Conservation (phyloP, 2,113 vertebrate genomes). For the Oryzias javanicus region DNA sequence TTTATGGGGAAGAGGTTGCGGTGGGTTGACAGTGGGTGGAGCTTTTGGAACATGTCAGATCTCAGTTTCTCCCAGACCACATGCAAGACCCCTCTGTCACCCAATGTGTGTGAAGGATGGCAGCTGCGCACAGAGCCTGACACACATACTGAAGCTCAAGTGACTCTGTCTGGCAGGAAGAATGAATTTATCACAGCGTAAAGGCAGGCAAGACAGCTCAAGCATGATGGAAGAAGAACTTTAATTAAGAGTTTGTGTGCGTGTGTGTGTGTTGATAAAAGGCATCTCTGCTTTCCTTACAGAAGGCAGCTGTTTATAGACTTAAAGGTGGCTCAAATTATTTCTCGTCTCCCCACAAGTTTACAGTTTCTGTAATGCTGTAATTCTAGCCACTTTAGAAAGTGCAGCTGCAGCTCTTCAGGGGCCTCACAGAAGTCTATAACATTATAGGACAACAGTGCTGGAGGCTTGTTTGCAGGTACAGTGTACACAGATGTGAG, state of each 20-base stretch:
- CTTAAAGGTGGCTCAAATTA: conserved; percentile 50
- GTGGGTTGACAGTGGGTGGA: conserved; percentile 36
- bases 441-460: conserved; percentile 51
- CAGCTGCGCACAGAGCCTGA: conserved; percentile 56
- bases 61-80: conserved; percentile 44
- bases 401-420: conserved; percentile 61
- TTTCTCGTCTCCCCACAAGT: conserved; percentile 24
- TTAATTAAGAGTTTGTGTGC: conserved; percentile 60
- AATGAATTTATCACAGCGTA: conserved; percentile 54
- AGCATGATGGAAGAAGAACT: conserved; percentile 47
- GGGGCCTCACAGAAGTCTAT: conserved; percentile 51
- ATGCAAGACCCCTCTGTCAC: conserved; percentile 58
- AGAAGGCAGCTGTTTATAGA: conserved; percentile 51
- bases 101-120: conserved; percentile 51
- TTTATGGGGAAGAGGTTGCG: conserved; percentile 25
- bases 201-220: conserved; percentile 43
- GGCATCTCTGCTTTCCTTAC: conserved; percentile 27
- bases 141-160: conserved; percentile 26
- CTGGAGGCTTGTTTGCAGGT: conserved; percentile 61
- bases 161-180: conserved; percentile 52
- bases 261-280: conserved; percentile 23
- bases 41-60: conserved; percentile 51
- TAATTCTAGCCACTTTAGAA: conserved; percentile 46
- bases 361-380: conserved; percentile 41
- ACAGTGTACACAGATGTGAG: conserved; percentile 52